Base-by-base conservation (phyloP, 2,888 invertebrate genomes). In the Zhengitettix transpicula region DNA sequence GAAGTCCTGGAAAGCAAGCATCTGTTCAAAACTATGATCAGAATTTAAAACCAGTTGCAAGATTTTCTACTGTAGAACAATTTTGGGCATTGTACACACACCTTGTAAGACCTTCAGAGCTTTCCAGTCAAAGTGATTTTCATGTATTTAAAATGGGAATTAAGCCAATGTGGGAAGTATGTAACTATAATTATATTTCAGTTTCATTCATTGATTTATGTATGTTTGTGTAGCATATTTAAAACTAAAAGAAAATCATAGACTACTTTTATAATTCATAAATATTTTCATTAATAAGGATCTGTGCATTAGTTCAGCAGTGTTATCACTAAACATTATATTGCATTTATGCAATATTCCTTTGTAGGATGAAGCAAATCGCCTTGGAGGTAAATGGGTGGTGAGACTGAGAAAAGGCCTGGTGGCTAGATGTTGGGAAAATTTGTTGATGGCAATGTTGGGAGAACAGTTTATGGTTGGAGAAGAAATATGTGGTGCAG, bases 401-500 rank as follows among this genome's bases (percentile, higher is more conserved):
- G 89, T 98, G 65, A 81, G 96, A 66, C 79, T 98, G 72, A 86
- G 92, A 70, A 97, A 97, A 78, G 89, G 93, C 65, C 83, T 95
- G 73, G 92, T 94, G 56, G 93, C 92, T 44, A 83, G 96, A 64
- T 96, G 96, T 71, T 99, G 98, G 98, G 99, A 99, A 75, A 98
- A 98, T 76, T 81, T 99, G 59, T 88, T 98, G 69, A 84, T 99
- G 81, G 98, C 98, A 63, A 94, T 99, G 88, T 77, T 99, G 67
- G 98, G 98, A 8, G 98, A 98, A 75, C 97, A 98, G 79, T 98
- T 98, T 79, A 90, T 96, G 84, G 96, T 98, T 52, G 96, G 96
- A 16, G 89, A 94, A 67, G 99, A 99, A 77, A 92, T 99, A 68
- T 99, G 98, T 76, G 99, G 98, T 15, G 89, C 96, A 64, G 97